A percentile compares a stretch with the other conserved stretches of the same genome.
Evolutionary conservation across 2,888 invertebrate species (phyloP).

Genomic region (Meta bourneti): DNA sequence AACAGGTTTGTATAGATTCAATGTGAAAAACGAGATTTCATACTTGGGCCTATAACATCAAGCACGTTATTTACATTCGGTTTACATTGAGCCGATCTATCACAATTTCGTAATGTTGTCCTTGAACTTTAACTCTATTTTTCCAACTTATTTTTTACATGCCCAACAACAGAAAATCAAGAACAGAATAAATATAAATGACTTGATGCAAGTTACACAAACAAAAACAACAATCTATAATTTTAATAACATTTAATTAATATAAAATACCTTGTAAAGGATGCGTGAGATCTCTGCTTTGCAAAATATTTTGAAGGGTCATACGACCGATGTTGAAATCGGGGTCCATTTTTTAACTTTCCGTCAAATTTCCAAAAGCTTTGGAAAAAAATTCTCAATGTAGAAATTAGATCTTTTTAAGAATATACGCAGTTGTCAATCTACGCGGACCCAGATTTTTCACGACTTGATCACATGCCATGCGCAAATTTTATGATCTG

Average conservation of each 20-base stretch:
- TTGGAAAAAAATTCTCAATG: neutral
- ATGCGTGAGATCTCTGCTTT: conserved; percentile 48
- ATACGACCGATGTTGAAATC: conserved; percentile 43
- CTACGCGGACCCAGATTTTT: neutral
- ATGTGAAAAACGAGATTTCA: no score
- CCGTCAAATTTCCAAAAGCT: conserved; percentile 9
- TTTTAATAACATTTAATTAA: neutral
- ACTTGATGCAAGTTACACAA: neutral
- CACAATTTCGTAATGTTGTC: conserved; percentile 49
- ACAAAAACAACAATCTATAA: neutral
- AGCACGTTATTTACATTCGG: no score
- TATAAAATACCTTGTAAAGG: conserved; percentile 45
- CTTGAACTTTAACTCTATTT: conserved; percentile 42
- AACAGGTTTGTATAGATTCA: no score
- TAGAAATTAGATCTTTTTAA: neutral
- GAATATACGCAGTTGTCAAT: conserved; percentile 42
- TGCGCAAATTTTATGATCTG: conserved; percentile 33
- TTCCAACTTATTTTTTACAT: neutral
- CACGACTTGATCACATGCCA: conserved; percentile 49
- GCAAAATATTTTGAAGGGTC: conserved; percentile 55
- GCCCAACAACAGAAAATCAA: neutral
- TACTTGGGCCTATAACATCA: no score
- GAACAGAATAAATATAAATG: conserved; percentile 5
- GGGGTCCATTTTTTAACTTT: conserved; percentile 56
- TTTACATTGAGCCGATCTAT: neutral